Conservation (phyloP, 2,113 vertebrate species). For the Oreotrochilus melanogaster region DNA sequence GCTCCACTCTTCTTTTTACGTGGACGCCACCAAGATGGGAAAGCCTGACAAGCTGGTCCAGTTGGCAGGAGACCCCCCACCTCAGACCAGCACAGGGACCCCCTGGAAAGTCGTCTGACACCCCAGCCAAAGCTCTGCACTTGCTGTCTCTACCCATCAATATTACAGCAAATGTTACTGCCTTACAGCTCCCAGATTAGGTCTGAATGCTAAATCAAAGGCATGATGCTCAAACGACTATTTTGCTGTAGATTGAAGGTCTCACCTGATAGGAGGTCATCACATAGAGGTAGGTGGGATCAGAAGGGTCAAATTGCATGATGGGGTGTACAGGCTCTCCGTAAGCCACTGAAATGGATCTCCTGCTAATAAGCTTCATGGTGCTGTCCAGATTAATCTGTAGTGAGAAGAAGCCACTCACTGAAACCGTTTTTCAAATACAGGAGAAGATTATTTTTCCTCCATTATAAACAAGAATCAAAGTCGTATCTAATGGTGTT, state of each 20-base stretch:
- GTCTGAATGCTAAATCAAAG: background rate
- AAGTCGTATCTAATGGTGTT: background rate
- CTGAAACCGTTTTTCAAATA: background rate
- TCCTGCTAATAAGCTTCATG: constrained; percentile 85
- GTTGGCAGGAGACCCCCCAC: background rate
- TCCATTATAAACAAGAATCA: background rate
- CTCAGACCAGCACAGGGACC: background rate
- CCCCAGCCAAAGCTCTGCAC: background rate
- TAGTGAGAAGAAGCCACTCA: background rate
- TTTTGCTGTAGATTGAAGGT: background rate
- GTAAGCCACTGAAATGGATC: constrained; percentile 83
- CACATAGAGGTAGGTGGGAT: constrained; percentile 91
- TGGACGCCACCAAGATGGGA: background rate
- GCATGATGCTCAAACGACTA: background rate
- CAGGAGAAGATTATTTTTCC: background rate
- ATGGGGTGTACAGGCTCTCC: constrained; percentile 91
- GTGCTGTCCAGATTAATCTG: constrained; percentile 88
- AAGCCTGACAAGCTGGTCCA: background rate
- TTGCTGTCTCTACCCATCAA: background rate
- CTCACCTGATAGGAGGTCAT: constrained; percentile 97
- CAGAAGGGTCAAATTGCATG: constrained; percentile 95
- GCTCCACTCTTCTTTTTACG: background rate
- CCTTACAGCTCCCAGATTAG: background rate
- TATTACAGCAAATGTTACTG: background rate
- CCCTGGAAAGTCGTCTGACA: background rate